Conservation (phyloP, 1,140 invertebrate species). For the Papilio glaucus region DNA sequence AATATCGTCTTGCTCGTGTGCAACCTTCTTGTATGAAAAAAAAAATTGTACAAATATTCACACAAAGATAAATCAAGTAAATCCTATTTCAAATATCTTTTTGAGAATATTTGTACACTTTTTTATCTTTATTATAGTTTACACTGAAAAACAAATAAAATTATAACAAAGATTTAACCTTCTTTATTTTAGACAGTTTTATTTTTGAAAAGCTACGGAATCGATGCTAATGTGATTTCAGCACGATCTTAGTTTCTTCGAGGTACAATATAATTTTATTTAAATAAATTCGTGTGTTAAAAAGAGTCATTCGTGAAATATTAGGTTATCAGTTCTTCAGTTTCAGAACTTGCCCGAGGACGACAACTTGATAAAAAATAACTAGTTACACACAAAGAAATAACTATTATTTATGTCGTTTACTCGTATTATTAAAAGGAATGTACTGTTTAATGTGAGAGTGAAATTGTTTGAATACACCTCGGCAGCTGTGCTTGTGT, state of each 20-base stretch:
- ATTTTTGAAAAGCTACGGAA: not conserved
- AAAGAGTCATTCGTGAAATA: not conserved
- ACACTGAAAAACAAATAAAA: too few species aligned
- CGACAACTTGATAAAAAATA: constrained; percentile 14
- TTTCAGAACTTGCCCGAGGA: constrained; percentile 7
- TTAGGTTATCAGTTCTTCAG: constrained; percentile 14
- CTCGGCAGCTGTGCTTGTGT: constrained; percentile 1
- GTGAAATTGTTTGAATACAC: not conserved
- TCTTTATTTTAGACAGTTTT: too few species aligned
- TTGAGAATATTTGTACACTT: too few species aligned
- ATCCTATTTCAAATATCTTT: too few species aligned
- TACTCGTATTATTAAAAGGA: not conserved
- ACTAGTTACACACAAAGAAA: constrained; percentile 5
- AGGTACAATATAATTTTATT: constrained; percentile 1
- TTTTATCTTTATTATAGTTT: too few species aligned
- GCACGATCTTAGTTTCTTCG: not conserved
- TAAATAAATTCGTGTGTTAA: not conserved
- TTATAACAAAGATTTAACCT: too few species aligned
- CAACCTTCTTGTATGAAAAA: too few species aligned
- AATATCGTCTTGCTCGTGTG: too few species aligned
- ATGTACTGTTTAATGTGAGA: not conserved
- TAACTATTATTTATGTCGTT: constrained; percentile 2
- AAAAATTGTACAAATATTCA: too few species aligned
- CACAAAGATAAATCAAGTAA: too few species aligned
- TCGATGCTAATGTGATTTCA: not conserved